Percentiles rank a stretch among this genome's conserved stretches.
phyloP scores from a whole-genome alignment of 2,797 vertebrate species.

The Diplodus puntazzo region DNA sequence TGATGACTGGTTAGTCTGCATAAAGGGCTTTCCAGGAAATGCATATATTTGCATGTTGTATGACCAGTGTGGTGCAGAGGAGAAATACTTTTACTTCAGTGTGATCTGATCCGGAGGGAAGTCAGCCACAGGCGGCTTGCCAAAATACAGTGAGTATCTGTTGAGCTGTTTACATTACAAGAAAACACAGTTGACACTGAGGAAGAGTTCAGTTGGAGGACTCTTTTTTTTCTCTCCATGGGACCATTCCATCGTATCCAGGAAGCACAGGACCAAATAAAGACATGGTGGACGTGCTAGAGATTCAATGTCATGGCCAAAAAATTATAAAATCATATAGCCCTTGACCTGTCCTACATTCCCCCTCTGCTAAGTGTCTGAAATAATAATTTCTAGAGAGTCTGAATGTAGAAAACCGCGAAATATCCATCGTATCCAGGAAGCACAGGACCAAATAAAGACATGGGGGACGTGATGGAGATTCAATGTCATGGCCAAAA shows the following conservation, averaged over 20 bases:
- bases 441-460: constrained; percentile 4
- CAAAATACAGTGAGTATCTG: no score
- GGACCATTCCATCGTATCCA: no score
- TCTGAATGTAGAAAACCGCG: no score
- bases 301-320: no score
- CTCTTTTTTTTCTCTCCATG: no score
- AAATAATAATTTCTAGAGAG: no score
- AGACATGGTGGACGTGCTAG: neutral
- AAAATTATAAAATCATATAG: no score
- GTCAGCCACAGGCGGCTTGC: neutral
- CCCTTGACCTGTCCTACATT: no score
- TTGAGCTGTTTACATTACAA: neutral
- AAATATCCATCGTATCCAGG: no score
- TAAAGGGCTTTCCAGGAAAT: constrained; percentile 7
- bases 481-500: no score
- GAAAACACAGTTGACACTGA: neutral
- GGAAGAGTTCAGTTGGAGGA: no score
- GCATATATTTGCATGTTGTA: neutral
- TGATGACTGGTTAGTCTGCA: neutral
- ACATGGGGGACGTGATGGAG: neutral
- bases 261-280: neutral
- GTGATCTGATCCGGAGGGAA: neutral
- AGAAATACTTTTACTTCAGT: neutral
- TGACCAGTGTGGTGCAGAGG: neutral
- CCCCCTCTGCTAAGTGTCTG: no score